Evolutionary conservation across 2,888 invertebrate species (phyloP).

Genomic region (Hydropsyche betteni): DNA sequence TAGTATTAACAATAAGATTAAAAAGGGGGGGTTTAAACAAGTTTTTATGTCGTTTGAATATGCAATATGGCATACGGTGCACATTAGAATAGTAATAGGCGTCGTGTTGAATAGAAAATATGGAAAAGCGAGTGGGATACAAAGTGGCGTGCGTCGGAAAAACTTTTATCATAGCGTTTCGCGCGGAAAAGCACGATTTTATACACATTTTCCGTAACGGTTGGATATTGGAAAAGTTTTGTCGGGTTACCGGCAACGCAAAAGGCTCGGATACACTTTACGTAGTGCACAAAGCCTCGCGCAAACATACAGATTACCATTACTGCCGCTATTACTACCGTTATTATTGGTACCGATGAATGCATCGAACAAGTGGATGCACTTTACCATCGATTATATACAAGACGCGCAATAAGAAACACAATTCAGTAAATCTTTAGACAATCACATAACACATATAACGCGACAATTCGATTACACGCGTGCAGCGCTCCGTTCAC

Average conservation of each 20-base stretch:
- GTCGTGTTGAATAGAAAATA: conserved; percentile 1
- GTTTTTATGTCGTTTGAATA: not conserved
- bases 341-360: too few species aligned
- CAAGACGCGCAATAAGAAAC: too few species aligned
- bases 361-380: too few species aligned
- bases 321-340: too few species aligned
- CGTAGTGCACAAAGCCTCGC: not conserved
- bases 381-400: too few species aligned
- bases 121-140: conserved; percentile 18
- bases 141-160: conserved; percentile 33
- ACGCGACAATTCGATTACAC: too few species aligned
- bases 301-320: conserved; percentile 28
- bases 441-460: too few species aligned
- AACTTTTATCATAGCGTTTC: conserved; percentile 36
- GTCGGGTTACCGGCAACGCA: conserved; percentile 27
- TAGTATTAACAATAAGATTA: not conserved
- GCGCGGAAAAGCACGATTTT: conserved; percentile 44
- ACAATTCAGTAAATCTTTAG: too few species aligned
- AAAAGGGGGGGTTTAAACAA: not conserved
- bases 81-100: conserved; percentile 26
- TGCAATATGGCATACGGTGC: too few species aligned
- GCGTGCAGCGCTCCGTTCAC: too few species aligned
- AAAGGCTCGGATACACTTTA: not conserved
- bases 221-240: conserved; percentile 49
- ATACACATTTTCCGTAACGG: conserved; percentile 47